Percentiles rank a stretch among this genome's conserved stretches.
These are phyloP conservation scores for Chalcosyrphus nemorum DNA, from an alignment of 2,888 invertebrate species.

Conservation along the genomic window DNA sequence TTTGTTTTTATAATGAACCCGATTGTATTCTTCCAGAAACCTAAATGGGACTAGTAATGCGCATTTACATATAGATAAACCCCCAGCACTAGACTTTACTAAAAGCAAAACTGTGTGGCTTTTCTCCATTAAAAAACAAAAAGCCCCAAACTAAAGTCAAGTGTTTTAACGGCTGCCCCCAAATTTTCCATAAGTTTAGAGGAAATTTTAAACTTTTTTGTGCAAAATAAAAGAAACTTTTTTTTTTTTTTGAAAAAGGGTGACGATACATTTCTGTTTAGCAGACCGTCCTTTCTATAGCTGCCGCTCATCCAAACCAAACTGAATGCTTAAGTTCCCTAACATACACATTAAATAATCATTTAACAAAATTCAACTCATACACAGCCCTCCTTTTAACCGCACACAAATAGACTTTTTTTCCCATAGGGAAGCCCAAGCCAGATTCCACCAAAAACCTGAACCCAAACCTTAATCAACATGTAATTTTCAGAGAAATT, in stretches of 20 bases:
- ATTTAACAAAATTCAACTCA: constrained; percentile 7
- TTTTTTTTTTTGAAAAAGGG: too few relatives aligned
- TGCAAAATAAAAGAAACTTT: not conserved
- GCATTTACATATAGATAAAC: too few relatives aligned
- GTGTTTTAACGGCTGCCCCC: too few relatives aligned
- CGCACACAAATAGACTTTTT: not conserved
- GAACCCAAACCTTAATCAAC: constrained; percentile 17
- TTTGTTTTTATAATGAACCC: too few relatives aligned
- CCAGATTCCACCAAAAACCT: not conserved
- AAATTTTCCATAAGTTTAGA: not conserved
- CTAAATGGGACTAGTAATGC: too few relatives aligned
- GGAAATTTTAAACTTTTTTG: not conserved
- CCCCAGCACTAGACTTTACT: too few relatives aligned
- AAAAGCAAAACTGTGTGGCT: too few relatives aligned
- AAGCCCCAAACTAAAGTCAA: too few relatives aligned
- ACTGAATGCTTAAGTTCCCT: not conserved
- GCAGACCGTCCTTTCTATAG: not conserved
- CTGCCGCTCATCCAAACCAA: not conserved
- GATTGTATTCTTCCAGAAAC: too few relatives aligned
- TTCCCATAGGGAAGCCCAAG: not conserved
- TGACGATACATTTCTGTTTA: not conserved
- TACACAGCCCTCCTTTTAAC: not conserved
- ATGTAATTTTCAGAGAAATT: constrained; percentile 19
- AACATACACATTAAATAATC: constrained; percentile 5
- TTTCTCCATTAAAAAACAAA: too few relatives aligned